Evolutionary conservation across 2,113 vertebrate species (phyloP), one percentile per base, ranked within the genome.

Genomic region (Atlantisia rogersi): DNA sequence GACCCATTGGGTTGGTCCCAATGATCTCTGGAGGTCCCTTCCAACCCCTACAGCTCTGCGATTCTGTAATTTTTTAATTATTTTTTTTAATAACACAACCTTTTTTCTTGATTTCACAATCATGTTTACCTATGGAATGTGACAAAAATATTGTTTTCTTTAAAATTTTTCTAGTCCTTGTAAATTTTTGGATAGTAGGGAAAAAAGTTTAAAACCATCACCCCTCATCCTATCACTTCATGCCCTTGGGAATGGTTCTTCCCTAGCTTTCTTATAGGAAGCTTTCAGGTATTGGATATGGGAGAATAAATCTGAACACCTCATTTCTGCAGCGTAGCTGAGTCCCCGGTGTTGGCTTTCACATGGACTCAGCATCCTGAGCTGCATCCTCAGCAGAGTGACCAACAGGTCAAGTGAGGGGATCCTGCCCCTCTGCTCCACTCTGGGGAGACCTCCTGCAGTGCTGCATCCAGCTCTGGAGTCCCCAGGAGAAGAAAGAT

Each of bases 401-500:
- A 11, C 0, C 74, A 65, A 65, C 3, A 48, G 58, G 46, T 2
- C 0, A 0, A 13, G n/a, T 39, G 56, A 22, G 40, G n/a, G 3
- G n/a, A 50, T 50, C 15, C 15, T 58, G 10, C 26, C 31, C 22
- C 42, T 46, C 48, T 82, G 1, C 22, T 20, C 26, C 1, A 0
- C 50, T 58, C 35, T 24, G 4, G 2, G 19, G 28, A 82, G 32
- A 53, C 19, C 12, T 4, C 25, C n/a, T 53, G 60, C 9, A 35
- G 48, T 2, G 0, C n/a, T 55, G 39, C 3, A 0, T 37, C 40
- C 69, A 62, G 29, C 29, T 26, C 55, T 15, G 55, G 25, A 3
- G 13, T 4, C 20, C 29, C 1, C 48, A 53, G 2, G 28, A 39
- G 0, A 2, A 1, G 17, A 29, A 3, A 1, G 63, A 37, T 21